Percentiles rank a stretch among this genome's conserved stretches.
phyloP scores from a whole-genome alignment of 1,140 invertebrate genomes.

The Cotesia vestalis region DNA sequence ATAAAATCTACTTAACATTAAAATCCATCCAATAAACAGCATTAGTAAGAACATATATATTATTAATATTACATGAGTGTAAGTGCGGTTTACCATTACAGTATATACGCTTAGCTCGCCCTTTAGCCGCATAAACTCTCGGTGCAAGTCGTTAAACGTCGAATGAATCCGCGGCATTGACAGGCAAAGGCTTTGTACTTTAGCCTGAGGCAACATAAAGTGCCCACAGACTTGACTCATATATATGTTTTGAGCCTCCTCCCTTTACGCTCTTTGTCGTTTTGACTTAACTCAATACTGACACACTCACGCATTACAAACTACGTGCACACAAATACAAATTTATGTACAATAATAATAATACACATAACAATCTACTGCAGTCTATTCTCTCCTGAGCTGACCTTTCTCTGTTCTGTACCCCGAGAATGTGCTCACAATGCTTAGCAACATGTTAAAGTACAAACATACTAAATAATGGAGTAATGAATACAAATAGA shows the following conservation, averaged over 20 bases:
- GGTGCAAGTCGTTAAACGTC: constrained; percentile 35
- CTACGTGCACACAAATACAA: not conserved
- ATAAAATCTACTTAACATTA: too few relatives aligned
- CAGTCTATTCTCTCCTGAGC: not conserved
- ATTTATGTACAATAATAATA: too few relatives aligned
- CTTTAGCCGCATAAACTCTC: constrained; percentile 4
- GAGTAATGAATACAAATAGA: constrained; percentile 4
- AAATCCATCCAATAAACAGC: too few relatives aligned
- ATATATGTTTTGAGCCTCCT: not conserved
- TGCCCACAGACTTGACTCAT: not conserved
- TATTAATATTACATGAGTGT: too few relatives aligned
- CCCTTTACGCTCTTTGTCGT: not conserved
- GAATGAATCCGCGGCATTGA: constrained; percentile 36
- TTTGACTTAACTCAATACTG: too few relatives aligned
- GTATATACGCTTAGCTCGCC: too few relatives aligned
- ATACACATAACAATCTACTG: too few relatives aligned
- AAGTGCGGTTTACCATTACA: too few relatives aligned
- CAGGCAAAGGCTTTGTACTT: constrained; percentile 30
- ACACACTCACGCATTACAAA: not conserved
- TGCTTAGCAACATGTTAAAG: not conserved
- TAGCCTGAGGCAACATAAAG: constrained; percentile 2
- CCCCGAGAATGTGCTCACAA: constrained; percentile 22
- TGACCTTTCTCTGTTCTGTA: too few relatives aligned
- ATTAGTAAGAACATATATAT: too few relatives aligned
- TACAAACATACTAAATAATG: not conserved